A percentile compares a stretch with the other conserved stretches of the same genome.
These are phyloP conservation scores for Tribolium castaneum DNA, from an alignment of 1,140 invertebrate species.

Conservation along the genomic window DNA sequence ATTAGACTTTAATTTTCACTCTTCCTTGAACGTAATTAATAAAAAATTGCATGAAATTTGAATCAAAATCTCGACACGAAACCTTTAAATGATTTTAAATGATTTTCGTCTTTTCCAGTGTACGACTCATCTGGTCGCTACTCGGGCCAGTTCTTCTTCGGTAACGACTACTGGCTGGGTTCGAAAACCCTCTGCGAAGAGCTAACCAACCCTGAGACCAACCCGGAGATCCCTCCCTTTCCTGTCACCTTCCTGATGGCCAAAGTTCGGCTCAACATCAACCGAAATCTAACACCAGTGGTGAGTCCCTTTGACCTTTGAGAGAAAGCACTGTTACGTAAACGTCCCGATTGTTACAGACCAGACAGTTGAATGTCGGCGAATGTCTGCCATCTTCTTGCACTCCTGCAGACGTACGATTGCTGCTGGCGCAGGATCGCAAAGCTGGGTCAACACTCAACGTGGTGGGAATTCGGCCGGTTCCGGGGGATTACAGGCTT, in stretches of 20 bases:
- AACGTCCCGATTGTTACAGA: constrained; percentile 66
- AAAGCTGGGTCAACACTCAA: constrained; percentile 63
- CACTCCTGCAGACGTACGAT: constrained; percentile 69
- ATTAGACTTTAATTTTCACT: too few species aligned
- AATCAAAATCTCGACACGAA: too few species aligned
- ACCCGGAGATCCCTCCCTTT: constrained; percentile 71
- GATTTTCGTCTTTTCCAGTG: constrained; percentile 69
- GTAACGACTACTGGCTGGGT: constrained; percentile 86
- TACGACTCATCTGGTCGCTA: constrained; percentile 86
- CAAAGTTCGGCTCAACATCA: constrained; percentile 73
- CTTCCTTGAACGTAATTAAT: too few species aligned
- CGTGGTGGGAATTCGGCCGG: constrained; percentile 74
- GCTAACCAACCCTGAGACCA: constrained; percentile 66
- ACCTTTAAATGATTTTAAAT: too few species aligned
- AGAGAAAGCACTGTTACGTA: constrained; percentile 20
- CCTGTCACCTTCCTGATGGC: constrained; percentile 72
- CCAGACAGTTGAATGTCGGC: constrained; percentile 74
- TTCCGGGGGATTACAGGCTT: constrained; percentile 77
- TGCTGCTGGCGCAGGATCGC: constrained; percentile 68
- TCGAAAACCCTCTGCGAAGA: constrained; percentile 75
- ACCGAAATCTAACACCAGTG: constrained; percentile 70
- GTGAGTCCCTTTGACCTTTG: constrained; percentile 64
- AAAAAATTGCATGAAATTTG: too few species aligned
- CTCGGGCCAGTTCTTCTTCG: constrained; percentile 81
- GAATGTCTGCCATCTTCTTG: constrained; percentile 80